Evolutionary conservation across 2,888 invertebrate species (phyloP).

Genomic region (Crepidodera aurea): DNA sequence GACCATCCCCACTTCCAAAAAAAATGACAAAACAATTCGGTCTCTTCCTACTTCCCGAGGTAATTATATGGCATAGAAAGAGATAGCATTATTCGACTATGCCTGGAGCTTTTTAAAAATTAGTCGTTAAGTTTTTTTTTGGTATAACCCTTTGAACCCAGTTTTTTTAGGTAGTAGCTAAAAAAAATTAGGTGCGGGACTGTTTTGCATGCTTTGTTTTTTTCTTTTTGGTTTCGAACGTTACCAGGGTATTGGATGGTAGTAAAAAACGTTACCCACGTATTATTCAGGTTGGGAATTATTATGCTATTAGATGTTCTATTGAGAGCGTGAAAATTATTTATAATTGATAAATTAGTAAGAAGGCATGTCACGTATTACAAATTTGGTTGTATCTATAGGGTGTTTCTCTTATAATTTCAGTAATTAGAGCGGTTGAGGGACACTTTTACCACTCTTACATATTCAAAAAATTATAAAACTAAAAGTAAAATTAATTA

Average conservation of each 20-base stretch:
- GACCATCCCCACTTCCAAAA: slow-evolving; percentile 22
- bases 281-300: neutral
- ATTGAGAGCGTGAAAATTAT: neutral
- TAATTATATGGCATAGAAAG: slow-evolving; percentile 37
- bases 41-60: slow-evolving; percentile 34
- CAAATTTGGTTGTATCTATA: too few relatives aligned
- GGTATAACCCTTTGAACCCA: slow-evolving; percentile 39
- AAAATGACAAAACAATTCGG: slow-evolving; percentile 37
- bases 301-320: neutral
- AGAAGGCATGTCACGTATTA: too few relatives aligned
- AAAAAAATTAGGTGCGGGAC: slow-evolving; percentile 41
- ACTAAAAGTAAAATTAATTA: too few relatives aligned
- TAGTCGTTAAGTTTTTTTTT: slow-evolving; percentile 43
- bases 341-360: neutral
- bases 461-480: too few relatives aligned
- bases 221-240: slow-evolving; percentile 26
- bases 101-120: slow-evolving; percentile 37
- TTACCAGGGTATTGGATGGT: slow-evolving; percentile 30
- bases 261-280: slow-evolving; percentile 22
- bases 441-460: too few relatives aligned
- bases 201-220: slow-evolving; percentile 38
- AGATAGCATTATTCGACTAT: slow-evolving; percentile 25
- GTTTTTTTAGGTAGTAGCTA: slow-evolving; percentile 42
- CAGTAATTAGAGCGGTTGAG: too few relatives aligned
- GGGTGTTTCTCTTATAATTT: too few relatives aligned